Evolutionary conservation across 1,140 invertebrate genomes (phyloP).

Genomic region (Macrostomum lignano): DNA sequence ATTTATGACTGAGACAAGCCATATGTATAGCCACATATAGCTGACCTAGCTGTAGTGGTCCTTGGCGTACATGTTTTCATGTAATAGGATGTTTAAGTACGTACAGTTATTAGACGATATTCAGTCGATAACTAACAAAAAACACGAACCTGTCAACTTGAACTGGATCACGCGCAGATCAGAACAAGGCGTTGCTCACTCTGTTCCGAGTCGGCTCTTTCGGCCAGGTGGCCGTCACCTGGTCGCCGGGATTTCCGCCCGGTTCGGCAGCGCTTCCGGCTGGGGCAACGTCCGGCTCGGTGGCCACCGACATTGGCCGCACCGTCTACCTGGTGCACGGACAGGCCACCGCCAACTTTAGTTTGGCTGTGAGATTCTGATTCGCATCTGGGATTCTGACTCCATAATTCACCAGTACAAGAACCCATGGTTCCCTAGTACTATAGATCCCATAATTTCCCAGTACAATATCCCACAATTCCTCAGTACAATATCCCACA

Average conservation of each 20-base stretch:
- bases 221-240: conserved; percentile 12
- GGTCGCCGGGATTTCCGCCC: conserved; percentile 11
- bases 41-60: too few relatives aligned
- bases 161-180: not conserved
- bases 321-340: conserved; percentile 12
- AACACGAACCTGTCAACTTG: not conserved
- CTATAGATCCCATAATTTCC: too few relatives aligned
- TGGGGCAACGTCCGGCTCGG: conserved; percentile 11
- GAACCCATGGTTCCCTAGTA: too few relatives aligned
- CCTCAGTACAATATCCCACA: too few relatives aligned
- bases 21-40: too few relatives aligned
- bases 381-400: not conserved
- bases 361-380: conserved; percentile 11
- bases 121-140: too few relatives aligned
- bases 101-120: too few relatives aligned
- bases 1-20: too few relatives aligned
- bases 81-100: too few relatives aligned
- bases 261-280: conserved; percentile 8
- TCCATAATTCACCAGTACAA: too few relatives aligned
- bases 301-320: conserved; percentile 11
- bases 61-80: too few relatives aligned
- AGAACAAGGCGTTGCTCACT: conserved; percentile 9
- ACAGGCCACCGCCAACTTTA: conserved; percentile 10
- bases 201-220: conserved; percentile 12
- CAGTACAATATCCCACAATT: too few relatives aligned